Evolutionary conservation across 2,797 vertebrate genomes (phyloP), one percentile per base, ranked within the genome.

Genomic region (Emydoidea blandingii): DNA sequence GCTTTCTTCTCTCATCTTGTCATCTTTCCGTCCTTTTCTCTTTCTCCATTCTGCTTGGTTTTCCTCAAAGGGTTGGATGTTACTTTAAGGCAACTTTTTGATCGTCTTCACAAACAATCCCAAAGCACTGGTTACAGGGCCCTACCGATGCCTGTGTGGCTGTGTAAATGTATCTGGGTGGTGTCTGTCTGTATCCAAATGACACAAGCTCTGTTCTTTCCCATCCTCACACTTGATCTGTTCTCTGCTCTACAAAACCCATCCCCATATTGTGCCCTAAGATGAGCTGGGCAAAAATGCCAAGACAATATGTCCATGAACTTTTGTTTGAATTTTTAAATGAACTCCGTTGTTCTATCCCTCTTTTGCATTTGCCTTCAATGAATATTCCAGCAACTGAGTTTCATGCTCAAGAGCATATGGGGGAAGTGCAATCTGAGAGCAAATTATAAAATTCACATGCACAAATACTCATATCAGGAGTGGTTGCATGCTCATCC

Each of bases 111-210:
- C 27, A 31, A 12, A 31, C 37, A 68, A 31, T 53, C 84, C 49
- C 37, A 25, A 19, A 31, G 62, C 34, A 53, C n/a, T 15, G 86
- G 16, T 14, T 62, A 12, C 50, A 65, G n/a, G 12, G 44, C 5
- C 1, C 34, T 68, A 1, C 3, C 4, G 6, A 34, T 44, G 57
- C 44, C 74, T 47, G 2, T 10, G 44, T 12, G 41, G 2, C 4
- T 53, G n/a, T 12, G 23, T 49, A 57, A 29, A 29, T 47, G 83
- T 21, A 62, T 0, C 31, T 16, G 16, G 41, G 23, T 19, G 18
- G 37, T 62, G 12, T 19, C 27, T 6, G 1, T 2, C 2, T 12
- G 34, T 50, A n/a, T n/a, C 59, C 14, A 82, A 79, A 81, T 1
- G 15, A 56, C 25, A 27, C 10, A 27, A 88, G 56, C 3, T 8